These are phyloP conservation scores for Drosophila mettleri DNA, from an alignment of 2,888 invertebrate genomes.

Conservation along the genomic window DNA sequence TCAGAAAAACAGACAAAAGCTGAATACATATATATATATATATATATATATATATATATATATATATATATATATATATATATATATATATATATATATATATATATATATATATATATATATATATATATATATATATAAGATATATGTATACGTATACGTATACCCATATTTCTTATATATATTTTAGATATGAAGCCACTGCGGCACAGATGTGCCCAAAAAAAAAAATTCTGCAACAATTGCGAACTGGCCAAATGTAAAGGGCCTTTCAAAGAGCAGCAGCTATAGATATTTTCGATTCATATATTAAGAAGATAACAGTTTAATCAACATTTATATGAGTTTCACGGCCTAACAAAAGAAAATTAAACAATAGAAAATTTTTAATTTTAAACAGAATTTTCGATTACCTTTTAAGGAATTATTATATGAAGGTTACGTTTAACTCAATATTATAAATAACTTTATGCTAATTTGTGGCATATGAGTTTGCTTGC, in stretches of 20 bases:
- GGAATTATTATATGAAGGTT: too few relatives aligned
- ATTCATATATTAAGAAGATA: too few relatives aligned
- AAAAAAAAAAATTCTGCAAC: slow-evolving; percentile 19
- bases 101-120: neutral
- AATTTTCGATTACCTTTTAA: too few relatives aligned
- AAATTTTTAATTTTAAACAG: too few relatives aligned
- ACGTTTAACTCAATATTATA: too few relatives aligned
- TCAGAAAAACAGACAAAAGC: neutral
- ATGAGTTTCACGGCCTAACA: too few relatives aligned
- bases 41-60: neutral
- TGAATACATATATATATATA: neutral
- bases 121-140: neutral
- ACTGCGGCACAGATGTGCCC: slow-evolving; percentile 28
- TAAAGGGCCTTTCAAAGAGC: neutral
- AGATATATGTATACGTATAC: neutral
- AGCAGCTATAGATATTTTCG: too few relatives aligned
- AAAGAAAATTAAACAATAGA: too few relatives aligned
- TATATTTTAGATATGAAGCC: neutral
- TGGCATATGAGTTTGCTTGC: too few relatives aligned
- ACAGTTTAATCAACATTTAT: too few relatives aligned
- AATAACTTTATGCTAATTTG: too few relatives aligned
- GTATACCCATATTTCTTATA: neutral
- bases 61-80: neutral
- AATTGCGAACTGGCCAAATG: slow-evolving; percentile 6
- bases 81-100: neutral